These are phyloP conservation scores for Dinothrombium tinctorium DNA, from an alignment of 1,140 invertebrate genomes.

Conservation along the genomic window DNA sequence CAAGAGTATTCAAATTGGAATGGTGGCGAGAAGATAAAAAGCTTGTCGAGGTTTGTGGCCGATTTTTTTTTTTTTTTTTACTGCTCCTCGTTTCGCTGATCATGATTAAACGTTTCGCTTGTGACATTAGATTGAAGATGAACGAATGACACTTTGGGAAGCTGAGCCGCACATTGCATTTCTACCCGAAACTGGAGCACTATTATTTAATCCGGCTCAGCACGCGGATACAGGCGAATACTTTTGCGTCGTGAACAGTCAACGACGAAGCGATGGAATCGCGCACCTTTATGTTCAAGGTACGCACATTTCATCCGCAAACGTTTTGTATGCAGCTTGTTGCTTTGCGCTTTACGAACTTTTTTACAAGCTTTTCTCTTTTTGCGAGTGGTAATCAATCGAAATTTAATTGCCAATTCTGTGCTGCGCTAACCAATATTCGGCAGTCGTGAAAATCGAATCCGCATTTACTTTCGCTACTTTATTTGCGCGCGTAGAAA, in stretches of 20 bases:
- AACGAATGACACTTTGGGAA: slow-evolving; percentile 10
- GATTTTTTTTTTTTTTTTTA: background rate
- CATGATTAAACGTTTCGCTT: background rate
- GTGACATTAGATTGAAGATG: slow-evolving; percentile 7
- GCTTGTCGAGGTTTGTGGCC: slow-evolving; percentile 10
- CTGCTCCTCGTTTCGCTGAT: slow-evolving; percentile 1
- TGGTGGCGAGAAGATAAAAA: slow-evolving; percentile 16
- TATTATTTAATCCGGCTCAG: slow-evolving; percentile 34
- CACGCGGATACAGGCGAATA: slow-evolving; percentile 37
- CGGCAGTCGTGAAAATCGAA: too few relatives aligned
- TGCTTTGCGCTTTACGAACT: too few relatives aligned
- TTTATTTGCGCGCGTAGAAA: too few relatives aligned
- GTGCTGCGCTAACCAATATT: too few relatives aligned
- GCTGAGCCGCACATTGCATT: slow-evolving; percentile 24
- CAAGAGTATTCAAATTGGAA: slow-evolving; percentile 12
- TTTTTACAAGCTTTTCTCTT: too few relatives aligned
- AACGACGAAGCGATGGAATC: slow-evolving; percentile 33
- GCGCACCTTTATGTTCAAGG: slow-evolving; percentile 36
- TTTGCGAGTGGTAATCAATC: too few relatives aligned
- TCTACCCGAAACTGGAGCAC: slow-evolving; percentile 31
- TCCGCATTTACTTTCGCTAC: too few relatives aligned
- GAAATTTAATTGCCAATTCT: too few relatives aligned
- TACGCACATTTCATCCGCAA: too few relatives aligned
- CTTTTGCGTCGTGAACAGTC: slow-evolving; percentile 37
- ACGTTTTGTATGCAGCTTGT: too few relatives aligned